These are phyloP conservation scores for Sycophaga agraensis DNA, from an alignment of 1,140 invertebrate genomes.

Conservation along the genomic window DNA sequence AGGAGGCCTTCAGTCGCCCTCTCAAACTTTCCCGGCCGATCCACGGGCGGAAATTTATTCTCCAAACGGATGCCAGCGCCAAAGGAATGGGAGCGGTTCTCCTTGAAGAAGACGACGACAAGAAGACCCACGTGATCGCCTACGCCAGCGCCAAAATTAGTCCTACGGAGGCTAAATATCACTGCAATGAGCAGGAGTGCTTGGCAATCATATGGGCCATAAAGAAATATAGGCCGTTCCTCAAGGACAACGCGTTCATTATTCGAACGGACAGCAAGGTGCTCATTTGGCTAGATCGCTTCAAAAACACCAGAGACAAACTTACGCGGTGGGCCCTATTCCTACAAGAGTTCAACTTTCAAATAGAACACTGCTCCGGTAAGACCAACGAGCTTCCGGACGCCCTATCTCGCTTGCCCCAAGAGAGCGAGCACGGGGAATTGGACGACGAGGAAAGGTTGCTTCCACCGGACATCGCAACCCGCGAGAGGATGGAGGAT, in stretches of 20 bases:
- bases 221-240: conserved; percentile 33
- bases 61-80: conserved; percentile 28
- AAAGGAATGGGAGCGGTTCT: conserved; percentile 29
- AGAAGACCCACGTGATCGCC: neutral
- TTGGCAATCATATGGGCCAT: too few relatives aligned
- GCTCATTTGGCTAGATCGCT: conserved; percentile 32
- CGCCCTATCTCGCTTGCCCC: conserved; percentile 22
- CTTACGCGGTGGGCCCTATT: conserved; percentile 36
- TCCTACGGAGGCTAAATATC: conserved; percentile 15
- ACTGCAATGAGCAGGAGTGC: too few relatives aligned
- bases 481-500: too few relatives aligned
- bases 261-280: too few relatives aligned
- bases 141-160: conserved; percentile 24
- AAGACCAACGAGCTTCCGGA: conserved; percentile 34
- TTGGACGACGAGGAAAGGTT: too few relatives aligned
- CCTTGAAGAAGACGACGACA: conserved; percentile 1
- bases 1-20: neutral
- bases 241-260: conserved; percentile 37
- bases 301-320: conserved; percentile 33
- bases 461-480: too few relatives aligned
- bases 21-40: conserved; percentile 14
- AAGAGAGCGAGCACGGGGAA: too few relatives aligned
- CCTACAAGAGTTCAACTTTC: conserved; percentile 34
- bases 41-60: neutral
- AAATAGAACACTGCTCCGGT: conserved; percentile 31